These are phyloP conservation scores for Schizopygopsis malacanthus DNA, from an alignment of 2,797 vertebrate genomes.

Conservation along the genomic window DNA sequence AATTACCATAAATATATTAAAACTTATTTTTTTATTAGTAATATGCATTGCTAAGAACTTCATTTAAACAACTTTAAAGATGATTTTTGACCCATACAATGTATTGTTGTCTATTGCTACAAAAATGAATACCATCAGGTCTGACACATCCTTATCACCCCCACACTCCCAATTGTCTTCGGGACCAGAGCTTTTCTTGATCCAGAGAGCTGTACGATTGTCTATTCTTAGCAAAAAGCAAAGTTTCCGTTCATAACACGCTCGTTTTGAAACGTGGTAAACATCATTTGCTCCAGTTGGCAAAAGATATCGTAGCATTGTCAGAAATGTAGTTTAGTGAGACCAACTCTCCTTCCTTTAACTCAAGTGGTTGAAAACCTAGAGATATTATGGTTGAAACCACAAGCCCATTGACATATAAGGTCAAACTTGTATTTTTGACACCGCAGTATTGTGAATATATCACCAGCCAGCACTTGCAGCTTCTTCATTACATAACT, in stretches of 20 bases:
- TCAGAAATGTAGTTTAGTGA: conserved; percentile 52
- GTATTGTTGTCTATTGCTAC: too few species aligned
- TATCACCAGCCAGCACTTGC: conserved; percentile 14
- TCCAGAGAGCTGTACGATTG: conserved; percentile 60
- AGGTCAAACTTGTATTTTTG: conserved; percentile 8
- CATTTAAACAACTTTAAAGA: too few species aligned
- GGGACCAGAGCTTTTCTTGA: conserved; percentile 59
- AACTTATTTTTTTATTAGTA: too few species aligned
- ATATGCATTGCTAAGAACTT: too few species aligned
- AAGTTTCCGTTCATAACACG: conserved; percentile 56
- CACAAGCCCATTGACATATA: conserved; percentile 41
- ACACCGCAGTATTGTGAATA: background rate
- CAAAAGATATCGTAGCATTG: conserved; percentile 55
- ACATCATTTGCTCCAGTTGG: conserved; percentile 83
- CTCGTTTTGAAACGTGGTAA: conserved; percentile 74
- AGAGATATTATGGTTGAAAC: conserved; percentile 64
- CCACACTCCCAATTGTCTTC: conserved; percentile 49
- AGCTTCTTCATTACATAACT: background rate
- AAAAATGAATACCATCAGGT: conserved; percentile 66
- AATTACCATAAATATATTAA: too few species aligned
- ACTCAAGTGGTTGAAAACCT: conserved; percentile 58
- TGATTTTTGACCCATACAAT: too few species aligned
- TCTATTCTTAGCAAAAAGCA: conserved; percentile 75
- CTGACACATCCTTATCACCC: conserved; percentile 74
- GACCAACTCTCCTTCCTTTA: conserved; percentile 55